These are phyloP conservation scores for Ornithoptera alexandrae DNA, from an alignment of 2,888 invertebrate genomes.

Conservation along the genomic window DNA sequence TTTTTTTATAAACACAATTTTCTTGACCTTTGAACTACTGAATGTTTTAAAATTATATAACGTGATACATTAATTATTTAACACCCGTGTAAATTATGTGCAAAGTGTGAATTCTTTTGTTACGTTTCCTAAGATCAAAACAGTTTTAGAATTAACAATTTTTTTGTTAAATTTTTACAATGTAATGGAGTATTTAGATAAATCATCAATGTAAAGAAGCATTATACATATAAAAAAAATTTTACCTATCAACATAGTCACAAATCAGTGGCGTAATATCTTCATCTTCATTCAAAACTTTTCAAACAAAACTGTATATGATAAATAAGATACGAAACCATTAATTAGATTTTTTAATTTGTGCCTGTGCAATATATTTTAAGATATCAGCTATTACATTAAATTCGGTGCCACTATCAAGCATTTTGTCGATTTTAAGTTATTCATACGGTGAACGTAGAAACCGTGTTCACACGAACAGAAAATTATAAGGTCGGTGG, in stretches of 20 bases:
- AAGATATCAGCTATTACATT: not conserved
- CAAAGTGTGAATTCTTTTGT: not conserved
- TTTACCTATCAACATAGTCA: not conserved
- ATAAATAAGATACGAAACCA: not conserved
- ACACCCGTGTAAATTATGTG: not conserved
- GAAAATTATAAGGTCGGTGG: conserved; percentile 59
- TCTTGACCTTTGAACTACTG: not conserved
- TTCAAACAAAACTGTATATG: not conserved
- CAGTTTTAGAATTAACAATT: too few relatives aligned
- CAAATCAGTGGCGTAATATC: not conserved
- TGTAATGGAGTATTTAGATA: not conserved
- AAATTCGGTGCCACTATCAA: conserved; percentile 14
- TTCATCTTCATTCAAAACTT: not conserved
- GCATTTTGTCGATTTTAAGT: conserved; percentile 25
- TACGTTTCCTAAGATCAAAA: not conserved
- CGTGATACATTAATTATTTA: not conserved
- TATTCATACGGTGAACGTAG: conserved; percentile 39
- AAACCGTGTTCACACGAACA: conserved; percentile 56
- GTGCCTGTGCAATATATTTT: not conserved
- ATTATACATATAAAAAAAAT: not conserved
- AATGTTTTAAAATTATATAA: not conserved
- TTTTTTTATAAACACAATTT: not conserved
- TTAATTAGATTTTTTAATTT: not conserved
- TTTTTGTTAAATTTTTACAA: too few relatives aligned
- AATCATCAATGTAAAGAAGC: not conserved